phyloP scores from a whole-genome alignment of 2,888 invertebrate species.

The Cosmia trapezina region DNA sequence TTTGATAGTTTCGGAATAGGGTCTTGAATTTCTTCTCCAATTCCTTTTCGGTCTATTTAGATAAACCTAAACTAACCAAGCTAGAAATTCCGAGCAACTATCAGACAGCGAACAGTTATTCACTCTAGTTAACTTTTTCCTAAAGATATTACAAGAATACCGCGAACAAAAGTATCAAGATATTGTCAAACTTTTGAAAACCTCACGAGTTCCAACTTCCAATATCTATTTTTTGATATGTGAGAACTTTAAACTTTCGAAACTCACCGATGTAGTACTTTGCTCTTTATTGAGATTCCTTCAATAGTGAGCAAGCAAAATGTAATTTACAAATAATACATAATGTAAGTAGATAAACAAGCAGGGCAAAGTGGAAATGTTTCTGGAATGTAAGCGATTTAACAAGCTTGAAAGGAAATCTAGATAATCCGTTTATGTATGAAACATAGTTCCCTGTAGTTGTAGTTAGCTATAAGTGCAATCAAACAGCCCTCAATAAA shows the following conservation, averaged over 20 bases:
- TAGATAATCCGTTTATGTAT: constrained; percentile 34
- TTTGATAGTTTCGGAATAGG: constrained; percentile 38
- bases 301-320: constrained; percentile 11
- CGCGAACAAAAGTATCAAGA: constrained; percentile 33
- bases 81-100: constrained; percentile 11
- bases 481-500: constrained; percentile 83
- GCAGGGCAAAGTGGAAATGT: constrained; percentile 4
- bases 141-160: constrained; percentile 34
- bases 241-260: constrained; percentile 47
- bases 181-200: constrained; percentile 50
- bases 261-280: constrained; percentile 44
- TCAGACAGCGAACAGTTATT: constrained; percentile 10
- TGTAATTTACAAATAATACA: constrained; percentile 20
- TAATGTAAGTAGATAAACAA: constrained; percentile 14
- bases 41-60: constrained; percentile 16
- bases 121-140: constrained; percentile 18
- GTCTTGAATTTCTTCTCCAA: constrained; percentile 36
- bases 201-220: constrained; percentile 34
- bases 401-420: constrained; percentile 27
- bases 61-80: constrained; percentile 13
- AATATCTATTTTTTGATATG: constrained; percentile 56
- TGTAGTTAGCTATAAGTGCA: constrained; percentile 74
- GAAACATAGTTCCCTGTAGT: constrained; percentile 38
- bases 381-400: constrained; percentile 12
- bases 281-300: constrained; percentile 29